These are phyloP conservation scores for Triplophysa rosa DNA, from an alignment of 2,113 vertebrate species.

Conservation along the genomic window DNA sequence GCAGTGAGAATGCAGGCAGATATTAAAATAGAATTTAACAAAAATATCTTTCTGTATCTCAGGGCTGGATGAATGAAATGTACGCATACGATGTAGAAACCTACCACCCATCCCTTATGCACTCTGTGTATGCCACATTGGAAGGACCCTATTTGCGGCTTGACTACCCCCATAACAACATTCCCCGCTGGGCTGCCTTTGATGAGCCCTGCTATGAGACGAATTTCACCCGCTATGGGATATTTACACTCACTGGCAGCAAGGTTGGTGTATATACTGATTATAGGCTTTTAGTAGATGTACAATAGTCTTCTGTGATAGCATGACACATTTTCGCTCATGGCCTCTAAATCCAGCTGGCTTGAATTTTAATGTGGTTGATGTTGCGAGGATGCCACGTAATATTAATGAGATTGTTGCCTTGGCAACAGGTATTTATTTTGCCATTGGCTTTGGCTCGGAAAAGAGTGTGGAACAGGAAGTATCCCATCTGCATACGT, in stretches of 20 bases:
- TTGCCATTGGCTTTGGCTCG: constrained; percentile 78
- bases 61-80: constrained; percentile 91
- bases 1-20: neutral
- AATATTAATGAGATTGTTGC: constrained; percentile 38
- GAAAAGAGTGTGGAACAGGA: constrained; percentile 87
- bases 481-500: constrained; percentile 87
- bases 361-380: neutral
- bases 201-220: constrained; percentile 73
- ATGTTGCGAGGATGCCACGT: constrained; percentile 7
- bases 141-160: constrained; percentile 78
- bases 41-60: constrained; percentile 26
- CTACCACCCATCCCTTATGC: constrained; percentile 77
- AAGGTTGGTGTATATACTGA: constrained; percentile 68
- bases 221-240: constrained; percentile 72
- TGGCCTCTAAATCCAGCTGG: constrained; percentile 6
- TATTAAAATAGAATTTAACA: neutral
- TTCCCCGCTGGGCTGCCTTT: constrained; percentile 76
- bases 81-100: constrained; percentile 79
- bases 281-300: neutral
- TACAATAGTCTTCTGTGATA: neutral
- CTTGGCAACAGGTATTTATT: constrained; percentile 77
- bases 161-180: constrained; percentile 78
- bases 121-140: constrained; percentile 80
- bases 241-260: constrained; percentile 74
- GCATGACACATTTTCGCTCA: neutral